These are phyloP conservation scores for Leucozona laternaria DNA, from an alignment of 2,888 invertebrate genomes.

Conservation along the genomic window DNA sequence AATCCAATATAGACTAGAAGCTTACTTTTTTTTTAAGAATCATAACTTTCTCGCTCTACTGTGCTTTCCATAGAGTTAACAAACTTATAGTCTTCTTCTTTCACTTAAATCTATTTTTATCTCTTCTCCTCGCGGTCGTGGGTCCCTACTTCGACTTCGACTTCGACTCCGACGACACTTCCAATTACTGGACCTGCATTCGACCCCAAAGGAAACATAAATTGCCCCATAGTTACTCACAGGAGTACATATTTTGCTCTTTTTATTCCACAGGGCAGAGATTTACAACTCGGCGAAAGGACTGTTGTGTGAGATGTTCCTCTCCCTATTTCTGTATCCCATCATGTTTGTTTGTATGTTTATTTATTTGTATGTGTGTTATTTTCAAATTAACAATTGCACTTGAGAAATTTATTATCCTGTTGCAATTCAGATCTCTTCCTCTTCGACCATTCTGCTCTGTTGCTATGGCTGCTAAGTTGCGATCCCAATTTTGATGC, in stretches of 20 bases:
- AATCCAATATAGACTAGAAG: too few species aligned
- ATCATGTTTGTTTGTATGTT: background rate
- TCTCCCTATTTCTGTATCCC: background rate
- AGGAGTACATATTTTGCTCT: conserved; percentile 6
- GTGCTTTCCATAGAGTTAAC: background rate
- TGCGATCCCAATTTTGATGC: conserved; percentile 44
- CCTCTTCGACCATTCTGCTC: conserved; percentile 48
- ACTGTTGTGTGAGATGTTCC: conserved; percentile 16
- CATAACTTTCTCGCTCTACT: conserved; percentile 19
- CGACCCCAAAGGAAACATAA: conserved; percentile 66
- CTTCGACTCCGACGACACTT: conserved; percentile 59
- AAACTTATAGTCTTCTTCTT: conserved; percentile 4
- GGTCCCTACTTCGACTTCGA: conserved; percentile 27
- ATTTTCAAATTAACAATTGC: conserved; percentile 73
- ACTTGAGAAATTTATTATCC: conserved; percentile 69
- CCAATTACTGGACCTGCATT: conserved; percentile 42
- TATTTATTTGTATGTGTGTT: conserved; percentile 32
- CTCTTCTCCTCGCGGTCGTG: background rate
- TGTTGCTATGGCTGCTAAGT: conserved; percentile 5
- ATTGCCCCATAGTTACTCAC: conserved; percentile 45
- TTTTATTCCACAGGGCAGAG: conserved; percentile 4
- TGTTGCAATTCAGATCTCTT: conserved; percentile 59
- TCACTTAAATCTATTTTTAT: conserved; percentile 8
- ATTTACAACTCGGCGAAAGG: conserved; percentile 52
- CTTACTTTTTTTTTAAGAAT: background rate